phyloP scores from a whole-genome alignment of 2,888 invertebrate species.

The Hypomecis punctinalis region DNA sequence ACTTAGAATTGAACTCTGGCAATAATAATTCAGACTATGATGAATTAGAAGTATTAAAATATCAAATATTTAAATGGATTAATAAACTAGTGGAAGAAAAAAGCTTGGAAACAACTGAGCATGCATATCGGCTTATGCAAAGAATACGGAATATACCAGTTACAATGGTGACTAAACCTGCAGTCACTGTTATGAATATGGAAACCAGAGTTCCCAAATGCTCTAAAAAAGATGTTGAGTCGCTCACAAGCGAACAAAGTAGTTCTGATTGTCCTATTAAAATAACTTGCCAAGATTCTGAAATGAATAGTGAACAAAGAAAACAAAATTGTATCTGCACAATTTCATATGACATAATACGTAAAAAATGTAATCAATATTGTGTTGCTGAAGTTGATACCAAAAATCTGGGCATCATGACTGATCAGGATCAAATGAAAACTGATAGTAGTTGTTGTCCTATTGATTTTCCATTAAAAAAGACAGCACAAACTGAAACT shows the following conservation, averaged over 20 bases:
- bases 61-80: slow-evolving; percentile 73
- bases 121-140: slow-evolving; percentile 59
- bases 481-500: slow-evolving; percentile 6
- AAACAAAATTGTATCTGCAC: slow-evolving; percentile 1
- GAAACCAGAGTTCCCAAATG: neutral
- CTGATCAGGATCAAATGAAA: slow-evolving; percentile 1
- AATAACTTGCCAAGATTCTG: neutral
- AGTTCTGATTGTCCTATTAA: slow-evolving; percentile 10
- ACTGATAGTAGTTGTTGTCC: neutral
- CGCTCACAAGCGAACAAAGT: slow-evolving; percentile 12
- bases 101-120: slow-evolving; percentile 52
- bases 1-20: slow-evolving; percentile 58
- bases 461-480: neutral
- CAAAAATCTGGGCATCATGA: neutral
- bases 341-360: neutral
- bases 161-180: slow-evolving; percentile 46
- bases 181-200: slow-evolving; percentile 1
- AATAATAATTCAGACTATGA: slow-evolving; percentile 47
- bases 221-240: neutral
- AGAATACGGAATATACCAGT: slow-evolving; percentile 58
- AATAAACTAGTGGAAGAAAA: slow-evolving; percentile 62
- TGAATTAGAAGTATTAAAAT: slow-evolving; percentile 68
- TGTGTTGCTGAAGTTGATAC: slow-evolving; percentile 7
- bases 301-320: neutral
- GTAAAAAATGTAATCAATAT: neutral